These are phyloP conservation scores for Nestor notabilis DNA, from an alignment of 2,113 vertebrate species.

Conservation along the genomic window DNA sequence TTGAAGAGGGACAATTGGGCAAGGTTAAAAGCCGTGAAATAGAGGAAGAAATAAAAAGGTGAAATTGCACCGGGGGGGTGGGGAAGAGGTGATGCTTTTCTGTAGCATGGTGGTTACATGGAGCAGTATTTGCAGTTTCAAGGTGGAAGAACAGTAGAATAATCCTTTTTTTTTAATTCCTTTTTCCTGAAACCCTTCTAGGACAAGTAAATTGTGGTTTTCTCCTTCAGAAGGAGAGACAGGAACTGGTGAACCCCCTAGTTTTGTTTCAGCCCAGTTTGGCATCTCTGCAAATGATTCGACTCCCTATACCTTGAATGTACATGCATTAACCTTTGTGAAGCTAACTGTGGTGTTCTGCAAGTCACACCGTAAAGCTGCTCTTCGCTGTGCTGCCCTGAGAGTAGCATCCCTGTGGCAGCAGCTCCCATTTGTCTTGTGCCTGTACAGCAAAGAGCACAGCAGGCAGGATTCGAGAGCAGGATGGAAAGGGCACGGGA, in stretches of 20 bases:
- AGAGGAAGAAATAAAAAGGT: not conserved
- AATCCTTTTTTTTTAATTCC: not conserved
- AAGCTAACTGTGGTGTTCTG: not conserved
- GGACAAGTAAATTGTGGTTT: not conserved
- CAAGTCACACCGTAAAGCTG: not conserved
- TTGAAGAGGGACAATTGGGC: conserved; percentile 54
- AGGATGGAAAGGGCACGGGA: not conserved
- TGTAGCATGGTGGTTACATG: accelerated
- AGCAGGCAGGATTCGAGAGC: not conserved
- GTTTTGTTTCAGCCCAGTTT: not conserved
- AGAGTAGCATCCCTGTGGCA: not conserved
- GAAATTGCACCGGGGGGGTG: not conserved
- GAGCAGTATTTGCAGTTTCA: not conserved
- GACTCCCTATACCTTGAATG: not conserved
- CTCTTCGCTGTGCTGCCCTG: not conserved
- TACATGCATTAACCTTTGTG: not conserved
- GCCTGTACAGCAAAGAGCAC: not conserved
- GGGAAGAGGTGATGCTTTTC: not conserved
- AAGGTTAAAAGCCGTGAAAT: conserved; percentile 64
- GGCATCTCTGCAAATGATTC: not conserved
- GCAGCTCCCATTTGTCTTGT: not conserved
- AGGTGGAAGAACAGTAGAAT: not conserved
- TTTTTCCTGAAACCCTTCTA: not conserved
- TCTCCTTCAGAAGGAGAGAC: not conserved
- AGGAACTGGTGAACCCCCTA: not conserved